These are phyloP conservation scores for Cyprinodon variegatus DNA, from an alignment of 2,113 vertebrate genomes.

Conservation along the genomic window DNA sequence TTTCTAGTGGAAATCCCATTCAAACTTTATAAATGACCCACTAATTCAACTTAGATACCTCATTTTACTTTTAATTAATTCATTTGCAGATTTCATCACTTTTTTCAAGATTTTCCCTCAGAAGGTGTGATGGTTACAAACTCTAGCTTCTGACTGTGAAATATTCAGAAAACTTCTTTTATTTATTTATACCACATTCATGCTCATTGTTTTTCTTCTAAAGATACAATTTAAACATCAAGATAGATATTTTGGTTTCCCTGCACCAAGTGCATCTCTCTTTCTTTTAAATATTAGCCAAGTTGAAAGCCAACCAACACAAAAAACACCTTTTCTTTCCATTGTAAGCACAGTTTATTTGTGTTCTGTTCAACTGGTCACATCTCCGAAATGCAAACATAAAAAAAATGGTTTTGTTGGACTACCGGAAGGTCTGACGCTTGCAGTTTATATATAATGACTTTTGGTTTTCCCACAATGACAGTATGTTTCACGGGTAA, in stretches of 20 bases:
- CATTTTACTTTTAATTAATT: not conserved
- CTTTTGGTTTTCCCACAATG: not conserved
- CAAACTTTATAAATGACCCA: not conserved
- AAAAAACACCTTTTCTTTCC: not conserved
- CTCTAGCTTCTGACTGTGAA: not conserved
- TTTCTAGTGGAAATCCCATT: not conserved
- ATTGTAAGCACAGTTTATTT: not conserved
- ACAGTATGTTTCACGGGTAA: not conserved
- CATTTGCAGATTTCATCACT: not conserved
- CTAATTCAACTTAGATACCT: no score
- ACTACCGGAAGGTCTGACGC: not conserved
- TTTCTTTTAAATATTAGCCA: not conserved
- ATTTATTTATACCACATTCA: not conserved
- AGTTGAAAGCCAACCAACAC: not conserved
- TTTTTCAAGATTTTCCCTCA: not conserved
- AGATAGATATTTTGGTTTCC: not conserved
- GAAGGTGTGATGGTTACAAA: not conserved
- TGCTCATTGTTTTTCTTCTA: not conserved
- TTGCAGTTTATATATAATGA: not conserved
- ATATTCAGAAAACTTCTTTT: not conserved
- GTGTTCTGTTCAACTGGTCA: not conserved
- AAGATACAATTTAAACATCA: not conserved
- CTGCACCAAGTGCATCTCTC: not conserved
- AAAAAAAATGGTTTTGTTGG: not conserved
- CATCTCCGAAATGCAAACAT: not conserved